Conservation (phyloP, 2,797 vertebrate species). For the Schizopygopsis malacanthus region DNA sequence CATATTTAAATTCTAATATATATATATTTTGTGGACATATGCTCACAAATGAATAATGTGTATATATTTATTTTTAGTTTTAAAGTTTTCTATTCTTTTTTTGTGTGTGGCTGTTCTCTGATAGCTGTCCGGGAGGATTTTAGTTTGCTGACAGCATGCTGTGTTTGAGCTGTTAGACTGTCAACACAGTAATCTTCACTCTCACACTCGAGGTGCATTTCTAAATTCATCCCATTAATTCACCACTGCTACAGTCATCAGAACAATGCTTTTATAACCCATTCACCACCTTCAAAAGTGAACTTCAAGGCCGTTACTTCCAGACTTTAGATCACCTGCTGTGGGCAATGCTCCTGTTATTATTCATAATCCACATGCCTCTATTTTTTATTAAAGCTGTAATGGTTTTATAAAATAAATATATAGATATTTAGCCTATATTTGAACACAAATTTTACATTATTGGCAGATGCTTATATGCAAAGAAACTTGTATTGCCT, state of each 20-base stretch:
- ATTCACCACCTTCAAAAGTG: not conserved
- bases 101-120: not conserved
- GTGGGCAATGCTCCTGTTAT: not conserved
- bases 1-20: not conserved
- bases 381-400: not conserved
- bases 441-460: not conserved
- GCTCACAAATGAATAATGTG: too few species aligned
- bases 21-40: too few species aligned
- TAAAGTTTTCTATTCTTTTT: not conserved
- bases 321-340: not conserved
- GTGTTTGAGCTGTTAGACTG: slow-evolving; percentile 14
- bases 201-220: not conserved
- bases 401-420: not conserved
- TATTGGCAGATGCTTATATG: not conserved
- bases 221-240: slow-evolving; percentile 7
- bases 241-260: not conserved
- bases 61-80: too few species aligned
- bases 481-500: not conserved
- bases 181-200: slow-evolving; percentile 9
- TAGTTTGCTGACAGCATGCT: not conserved
- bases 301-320: not conserved
- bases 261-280: not conserved
- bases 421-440: not conserved
- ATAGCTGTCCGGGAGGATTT: not conserved
- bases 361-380: not conserved